These are phyloP conservation scores for Sparus aurata DNA, from an alignment of 2,797 vertebrate genomes.

Conservation along the genomic window DNA sequence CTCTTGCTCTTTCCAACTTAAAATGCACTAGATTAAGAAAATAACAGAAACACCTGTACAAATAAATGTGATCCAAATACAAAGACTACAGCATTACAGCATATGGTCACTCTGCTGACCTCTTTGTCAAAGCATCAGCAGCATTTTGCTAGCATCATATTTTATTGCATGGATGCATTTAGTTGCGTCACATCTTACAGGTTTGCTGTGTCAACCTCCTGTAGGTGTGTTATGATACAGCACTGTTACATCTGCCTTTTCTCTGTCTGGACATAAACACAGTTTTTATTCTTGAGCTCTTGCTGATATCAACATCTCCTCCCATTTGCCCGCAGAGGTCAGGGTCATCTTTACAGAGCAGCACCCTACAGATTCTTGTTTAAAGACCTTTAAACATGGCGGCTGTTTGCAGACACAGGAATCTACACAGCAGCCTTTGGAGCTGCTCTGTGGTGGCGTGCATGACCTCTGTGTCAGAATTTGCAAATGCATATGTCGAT, in stretches of 20 bases:
- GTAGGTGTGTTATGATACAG: not conserved
- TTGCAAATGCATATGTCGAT: conserved; percentile 56
- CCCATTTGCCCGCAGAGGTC: conserved; percentile 15
- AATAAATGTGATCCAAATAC: not conserved
- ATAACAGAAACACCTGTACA: not conserved
- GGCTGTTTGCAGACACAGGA: not conserved
- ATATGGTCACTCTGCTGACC: no score
- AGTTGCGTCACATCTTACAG: not conserved
- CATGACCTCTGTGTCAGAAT: conserved; percentile 31
- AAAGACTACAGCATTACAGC: not conserved
- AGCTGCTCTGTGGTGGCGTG: not conserved
- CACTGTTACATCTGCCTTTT: not conserved
- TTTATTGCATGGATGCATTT: not conserved
- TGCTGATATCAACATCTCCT: not conserved
- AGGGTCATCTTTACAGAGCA: not conserved
- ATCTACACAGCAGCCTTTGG: not conserved
- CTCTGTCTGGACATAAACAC: not conserved
- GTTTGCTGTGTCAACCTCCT: not conserved
- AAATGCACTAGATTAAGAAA: not conserved
- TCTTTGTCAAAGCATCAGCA: not conserved
- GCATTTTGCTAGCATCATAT: not conserved
- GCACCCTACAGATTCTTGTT: not conserved
- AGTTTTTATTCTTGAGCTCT: conserved; percentile 6
- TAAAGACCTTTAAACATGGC: not conserved
- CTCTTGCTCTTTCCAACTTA: not conserved